phyloP scores from a whole-genome alignment of 2,888 invertebrate species.

The Andrena haemorrhoa region DNA sequence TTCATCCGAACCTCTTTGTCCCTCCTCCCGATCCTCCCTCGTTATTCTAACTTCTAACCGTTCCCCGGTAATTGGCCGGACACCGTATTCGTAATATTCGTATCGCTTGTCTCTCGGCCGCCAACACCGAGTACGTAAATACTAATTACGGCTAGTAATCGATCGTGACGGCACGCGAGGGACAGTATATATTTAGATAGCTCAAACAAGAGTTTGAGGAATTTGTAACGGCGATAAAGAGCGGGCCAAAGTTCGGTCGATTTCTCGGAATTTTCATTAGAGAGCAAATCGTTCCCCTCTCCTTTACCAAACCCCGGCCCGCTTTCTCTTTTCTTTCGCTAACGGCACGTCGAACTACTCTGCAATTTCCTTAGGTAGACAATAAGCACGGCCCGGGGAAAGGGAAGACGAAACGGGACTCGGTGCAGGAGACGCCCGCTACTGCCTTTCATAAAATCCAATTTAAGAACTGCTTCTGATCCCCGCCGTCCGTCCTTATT shows the following conservation, averaged over 20 bases:
- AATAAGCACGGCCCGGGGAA: constrained; percentile 60
- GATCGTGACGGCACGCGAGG: background rate
- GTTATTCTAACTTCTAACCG: constrained; percentile 10
- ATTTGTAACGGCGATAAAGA: constrained; percentile 54
- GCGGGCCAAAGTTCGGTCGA: constrained; percentile 52
- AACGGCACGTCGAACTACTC: constrained; percentile 63
- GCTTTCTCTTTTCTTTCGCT: constrained; percentile 56
- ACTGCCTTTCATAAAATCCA: constrained; percentile 71
- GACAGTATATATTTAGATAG: background rate
- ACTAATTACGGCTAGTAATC: constrained; percentile 22
- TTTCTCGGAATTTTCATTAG: constrained; percentile 66
- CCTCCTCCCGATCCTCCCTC: background rate
- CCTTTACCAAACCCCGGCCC: constrained; percentile 26
- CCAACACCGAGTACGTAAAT: background rate
- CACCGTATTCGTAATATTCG: background rate
- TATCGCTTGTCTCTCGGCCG: background rate
- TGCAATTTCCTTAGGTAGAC: constrained; percentile 67
- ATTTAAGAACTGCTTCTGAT: constrained; percentile 72
- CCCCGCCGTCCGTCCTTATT: constrained; percentile 60
- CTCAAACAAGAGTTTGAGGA: constrained; percentile 12
- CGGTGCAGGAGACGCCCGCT: constrained; percentile 36
- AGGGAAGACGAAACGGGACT: constrained; percentile 44
- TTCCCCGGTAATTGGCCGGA: background rate
- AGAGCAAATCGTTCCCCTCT: constrained; percentile 56
- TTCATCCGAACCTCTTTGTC: constrained; percentile 26